Evolutionary conservation across 2,888 invertebrate species (phyloP).

Genomic region (Megalurothrips usitatus): DNA sequence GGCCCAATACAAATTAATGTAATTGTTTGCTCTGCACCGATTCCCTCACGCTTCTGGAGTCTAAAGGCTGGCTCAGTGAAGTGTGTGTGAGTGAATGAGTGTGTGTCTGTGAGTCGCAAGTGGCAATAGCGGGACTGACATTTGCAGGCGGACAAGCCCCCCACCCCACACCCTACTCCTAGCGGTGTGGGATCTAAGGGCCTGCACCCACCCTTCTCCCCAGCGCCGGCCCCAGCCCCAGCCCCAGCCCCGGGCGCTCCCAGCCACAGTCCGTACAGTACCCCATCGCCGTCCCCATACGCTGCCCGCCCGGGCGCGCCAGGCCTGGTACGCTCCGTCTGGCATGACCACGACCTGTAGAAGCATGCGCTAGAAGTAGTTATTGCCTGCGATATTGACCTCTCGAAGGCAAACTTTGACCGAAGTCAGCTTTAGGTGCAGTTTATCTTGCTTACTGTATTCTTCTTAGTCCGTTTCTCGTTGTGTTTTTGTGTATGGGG

Average conservation of each 20-base stretch:
- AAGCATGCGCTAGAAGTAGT: slow-evolving; percentile 3
- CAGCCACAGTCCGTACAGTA: slow-evolving; percentile 14
- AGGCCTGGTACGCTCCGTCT: slow-evolving; percentile 34
- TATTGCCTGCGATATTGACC: too few species aligned
- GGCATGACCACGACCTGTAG: neutral
- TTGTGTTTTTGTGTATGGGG: too few species aligned
- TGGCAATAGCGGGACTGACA: neutral
- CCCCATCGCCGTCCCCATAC: slow-evolving; percentile 46
- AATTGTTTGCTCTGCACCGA: too few species aligned
- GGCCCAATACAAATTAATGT: too few species aligned
- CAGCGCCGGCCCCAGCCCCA: slow-evolving; percentile 17
- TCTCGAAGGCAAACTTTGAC: too few species aligned
- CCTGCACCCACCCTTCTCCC: slow-evolving; percentile 12
- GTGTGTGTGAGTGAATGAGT: too few species aligned
- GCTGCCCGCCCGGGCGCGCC: slow-evolving; percentile 37
- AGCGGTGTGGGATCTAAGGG: slow-evolving; percentile 37
- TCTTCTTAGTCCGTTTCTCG: too few species aligned
- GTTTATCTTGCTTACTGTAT: too few species aligned
- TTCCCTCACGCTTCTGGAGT: too few species aligned
- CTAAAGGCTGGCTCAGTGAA: too few species aligned
- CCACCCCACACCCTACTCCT: slow-evolving; percentile 52
- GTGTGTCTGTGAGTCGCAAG: neutral
- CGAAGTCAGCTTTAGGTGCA: too few species aligned
- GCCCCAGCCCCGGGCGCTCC: neutral
- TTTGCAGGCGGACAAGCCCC: slow-evolving; percentile 49